These are phyloP conservation scores for Seriola quinqueradiata DNA, from an alignment of 2,113 vertebrate genomes.

Conservation along the genomic window DNA sequence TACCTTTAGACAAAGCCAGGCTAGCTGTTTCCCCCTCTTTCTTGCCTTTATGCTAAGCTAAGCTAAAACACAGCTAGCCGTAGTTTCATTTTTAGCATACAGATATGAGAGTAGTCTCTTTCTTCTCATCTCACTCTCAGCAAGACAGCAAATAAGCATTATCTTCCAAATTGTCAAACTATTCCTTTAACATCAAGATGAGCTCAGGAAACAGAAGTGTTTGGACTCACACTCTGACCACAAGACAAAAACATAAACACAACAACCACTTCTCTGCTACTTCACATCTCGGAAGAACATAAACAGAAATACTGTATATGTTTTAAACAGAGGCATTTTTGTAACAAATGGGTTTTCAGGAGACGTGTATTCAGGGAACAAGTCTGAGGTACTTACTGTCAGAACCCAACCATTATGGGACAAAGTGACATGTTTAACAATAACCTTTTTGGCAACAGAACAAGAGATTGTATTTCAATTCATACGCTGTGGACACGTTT, in stretches of 20 bases:
- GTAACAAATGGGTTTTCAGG: slow-evolving; percentile 38
- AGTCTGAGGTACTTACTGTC: slow-evolving; percentile 31
- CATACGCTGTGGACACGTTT: not conserved
- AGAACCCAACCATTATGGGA: slow-evolving; percentile 26
- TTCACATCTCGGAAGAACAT: not conserved
- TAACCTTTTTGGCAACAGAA: slow-evolving; percentile 1
- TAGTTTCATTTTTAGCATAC: not conserved
- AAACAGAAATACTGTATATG: slow-evolving; percentile 9
- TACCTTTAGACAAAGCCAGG: not conserved
- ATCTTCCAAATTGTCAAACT: not conserved
- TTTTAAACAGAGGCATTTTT: slow-evolving; percentile 21
- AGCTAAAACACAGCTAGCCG: not conserved
- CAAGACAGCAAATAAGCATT: not conserved
- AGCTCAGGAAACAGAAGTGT: not conserved
- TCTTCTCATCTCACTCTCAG: not conserved
- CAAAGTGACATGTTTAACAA: slow-evolving; percentile 21
- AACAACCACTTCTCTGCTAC: not conserved
- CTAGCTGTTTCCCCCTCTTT: not conserved
- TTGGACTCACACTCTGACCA: not conserved
- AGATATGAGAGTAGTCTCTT: not conserved
- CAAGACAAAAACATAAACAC: not conserved
- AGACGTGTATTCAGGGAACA: slow-evolving; percentile 5
- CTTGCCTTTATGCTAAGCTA: not conserved
- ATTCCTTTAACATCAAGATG: not conserved
- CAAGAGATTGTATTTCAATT: slow-evolving; percentile 1